phyloP scores from a whole-genome alignment of 2,113 vertebrate genomes.

The Pluvialis apricaria region DNA sequence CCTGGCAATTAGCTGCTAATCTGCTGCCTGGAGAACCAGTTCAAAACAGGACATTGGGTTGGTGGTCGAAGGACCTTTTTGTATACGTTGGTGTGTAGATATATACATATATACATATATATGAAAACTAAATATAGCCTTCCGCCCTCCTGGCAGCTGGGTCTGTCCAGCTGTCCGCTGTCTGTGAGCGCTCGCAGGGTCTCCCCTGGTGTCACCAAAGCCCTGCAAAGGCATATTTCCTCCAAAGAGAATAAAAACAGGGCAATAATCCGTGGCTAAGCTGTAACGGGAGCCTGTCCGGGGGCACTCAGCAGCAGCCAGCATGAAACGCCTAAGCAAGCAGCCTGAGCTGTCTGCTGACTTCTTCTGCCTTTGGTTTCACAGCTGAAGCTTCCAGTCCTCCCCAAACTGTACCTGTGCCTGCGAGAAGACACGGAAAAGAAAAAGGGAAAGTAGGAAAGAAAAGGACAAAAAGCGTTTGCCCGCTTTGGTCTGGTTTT shows the following conservation, averaged over 20 bases:
- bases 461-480: background rate
- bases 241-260: background rate
- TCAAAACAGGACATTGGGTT: background rate
- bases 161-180: background rate
- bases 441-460: background rate
- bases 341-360: background rate
- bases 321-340: background rate
- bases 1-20: slow-evolving; percentile 14
- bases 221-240: background rate
- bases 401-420: background rate
- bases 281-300: background rate
- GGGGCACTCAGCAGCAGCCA: background rate
- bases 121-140: background rate
- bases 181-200: background rate
- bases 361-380: background rate
- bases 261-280: background rate
- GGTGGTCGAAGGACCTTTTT: background rate
- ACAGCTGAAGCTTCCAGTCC: background rate
- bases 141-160: background rate
- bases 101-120: background rate
- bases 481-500: background rate
- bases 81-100: background rate
- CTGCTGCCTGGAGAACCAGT: background rate
- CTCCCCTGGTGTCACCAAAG: background rate
- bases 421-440: rapidly evolving